phyloP scores from a whole-genome alignment of 2,888 invertebrate genomes.

The Cephus sareptanus region DNA sequence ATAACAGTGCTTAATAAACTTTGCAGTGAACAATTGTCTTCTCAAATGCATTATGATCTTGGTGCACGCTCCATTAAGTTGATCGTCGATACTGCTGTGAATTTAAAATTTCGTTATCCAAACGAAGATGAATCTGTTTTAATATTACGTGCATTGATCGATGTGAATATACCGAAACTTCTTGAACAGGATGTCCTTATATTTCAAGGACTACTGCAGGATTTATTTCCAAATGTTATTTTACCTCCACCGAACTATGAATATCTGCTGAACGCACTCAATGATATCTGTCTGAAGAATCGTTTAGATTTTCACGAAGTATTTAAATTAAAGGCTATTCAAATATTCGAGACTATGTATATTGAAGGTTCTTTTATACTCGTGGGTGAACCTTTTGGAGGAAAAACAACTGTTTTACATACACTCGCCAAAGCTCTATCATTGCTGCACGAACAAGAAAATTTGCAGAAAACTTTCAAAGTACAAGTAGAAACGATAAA shows the following conservation, averaged over 20 bases:
- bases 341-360: conserved; percentile 72
- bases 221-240: conserved; percentile 69
- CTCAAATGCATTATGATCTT: conserved; percentile 70
- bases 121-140: conserved; percentile 69
- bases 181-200: conserved; percentile 69
- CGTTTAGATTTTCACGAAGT: conserved; percentile 66
- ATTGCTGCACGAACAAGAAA: conserved; percentile 55
- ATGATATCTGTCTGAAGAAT: conserved; percentile 60
- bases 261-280: conserved; percentile 64
- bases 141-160: conserved; percentile 70
- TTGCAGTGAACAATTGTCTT: conserved; percentile 68
- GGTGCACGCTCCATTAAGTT: conserved; percentile 71
- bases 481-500: conserved; percentile 69
- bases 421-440: conserved; percentile 66
- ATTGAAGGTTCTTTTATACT: conserved; percentile 70
- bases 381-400: conserved; percentile 68
- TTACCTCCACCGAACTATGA: conserved; percentile 66
- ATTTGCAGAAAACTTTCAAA: conserved; percentile 43
- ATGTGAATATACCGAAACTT: conserved; percentile 72
- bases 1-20: conserved; percentile 69
- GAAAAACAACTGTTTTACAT: conserved; percentile 69
- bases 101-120: conserved; percentile 69
- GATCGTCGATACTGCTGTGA: conserved; percentile 69
- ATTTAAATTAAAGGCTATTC: conserved; percentile 70
- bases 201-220: conserved; percentile 68